Evolutionary conservation across 2,888 invertebrate species (phyloP).

Genomic region (Enoplolaimus lenunculus): DNA sequence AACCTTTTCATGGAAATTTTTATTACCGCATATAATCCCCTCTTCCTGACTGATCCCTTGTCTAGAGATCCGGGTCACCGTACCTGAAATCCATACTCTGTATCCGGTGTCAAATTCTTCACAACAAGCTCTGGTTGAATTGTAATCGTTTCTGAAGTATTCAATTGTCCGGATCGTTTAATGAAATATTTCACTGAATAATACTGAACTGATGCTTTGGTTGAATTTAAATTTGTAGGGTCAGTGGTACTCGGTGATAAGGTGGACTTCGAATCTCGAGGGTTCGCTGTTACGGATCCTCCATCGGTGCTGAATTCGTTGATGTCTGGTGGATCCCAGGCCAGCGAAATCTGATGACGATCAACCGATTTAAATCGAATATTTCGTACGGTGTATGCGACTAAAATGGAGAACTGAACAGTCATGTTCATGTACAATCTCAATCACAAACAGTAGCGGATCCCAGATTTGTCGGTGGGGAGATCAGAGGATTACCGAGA

Average conservation of each 20-base stretch:
- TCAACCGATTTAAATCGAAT: background rate
- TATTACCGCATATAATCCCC: too few relatives aligned
- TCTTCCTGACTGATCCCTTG: too few relatives aligned
- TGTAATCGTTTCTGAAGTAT: background rate
- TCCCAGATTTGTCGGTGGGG: too few relatives aligned
- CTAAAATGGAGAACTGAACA: slow-evolving; percentile 55
- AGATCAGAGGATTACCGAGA: too few relatives aligned
- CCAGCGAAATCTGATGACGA: background rate
- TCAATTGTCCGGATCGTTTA: background rate
- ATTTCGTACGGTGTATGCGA: slow-evolving; percentile 43
- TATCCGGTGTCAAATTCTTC: slow-evolving; percentile 7
- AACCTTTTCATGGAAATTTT: too few relatives aligned
- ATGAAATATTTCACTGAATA: slow-evolving; percentile 15
- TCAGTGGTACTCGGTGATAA: background rate
- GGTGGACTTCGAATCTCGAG: background rate
- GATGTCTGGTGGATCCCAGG: slow-evolving; percentile 17
- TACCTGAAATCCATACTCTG: slow-evolving; percentile 21
- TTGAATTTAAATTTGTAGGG: too few relatives aligned
- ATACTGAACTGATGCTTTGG: too few relatives aligned
- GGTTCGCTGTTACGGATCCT: background rate
- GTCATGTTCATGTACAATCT: too few relatives aligned
- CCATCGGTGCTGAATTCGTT: background rate
- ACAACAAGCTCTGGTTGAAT: background rate
- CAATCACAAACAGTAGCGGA: too few relatives aligned
- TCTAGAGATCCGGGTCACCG: too few relatives aligned